These are phyloP conservation scores for Heliconius cydno DNA, from an alignment of 2,888 invertebrate species.

Conservation along the genomic window DNA sequence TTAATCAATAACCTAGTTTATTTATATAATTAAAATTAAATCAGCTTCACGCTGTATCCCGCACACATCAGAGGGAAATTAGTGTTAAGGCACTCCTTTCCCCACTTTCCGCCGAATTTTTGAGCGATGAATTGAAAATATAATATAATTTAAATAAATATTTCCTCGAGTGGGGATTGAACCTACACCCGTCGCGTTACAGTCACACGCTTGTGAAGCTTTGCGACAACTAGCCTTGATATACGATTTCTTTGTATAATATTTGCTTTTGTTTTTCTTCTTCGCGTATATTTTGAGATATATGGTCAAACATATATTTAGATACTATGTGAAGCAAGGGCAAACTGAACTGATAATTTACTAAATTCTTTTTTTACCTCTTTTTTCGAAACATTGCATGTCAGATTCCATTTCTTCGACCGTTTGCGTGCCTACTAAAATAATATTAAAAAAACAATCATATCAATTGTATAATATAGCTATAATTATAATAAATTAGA, in stretches of 20 bases:
- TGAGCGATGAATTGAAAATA: too few species aligned
- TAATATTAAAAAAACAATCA: not conserved
- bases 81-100: too few species aligned
- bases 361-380: not conserved
- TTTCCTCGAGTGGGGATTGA: too few species aligned
- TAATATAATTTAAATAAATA: too few species aligned
- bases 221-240: too few species aligned
- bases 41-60: not conserved
- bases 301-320: not conserved
- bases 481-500: slow-evolving; percentile 27
- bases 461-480: slow-evolving; percentile 6
- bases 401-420: not conserved
- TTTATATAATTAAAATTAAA: not conserved
- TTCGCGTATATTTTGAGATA: not conserved
- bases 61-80: too few species aligned
- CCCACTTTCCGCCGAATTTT: too few species aligned
- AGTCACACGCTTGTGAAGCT: too few species aligned
- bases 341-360: not conserved
- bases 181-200: too few species aligned
- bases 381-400: not conserved
- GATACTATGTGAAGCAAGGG: too few species aligned
- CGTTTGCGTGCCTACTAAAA: not conserved
- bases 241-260: too few species aligned
- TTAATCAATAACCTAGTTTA: slow-evolving; percentile 4
- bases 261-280: not conserved